phyloP scores from a whole-genome alignment of 1,140 invertebrate genomes.

The Drosophila watanabei region DNA sequence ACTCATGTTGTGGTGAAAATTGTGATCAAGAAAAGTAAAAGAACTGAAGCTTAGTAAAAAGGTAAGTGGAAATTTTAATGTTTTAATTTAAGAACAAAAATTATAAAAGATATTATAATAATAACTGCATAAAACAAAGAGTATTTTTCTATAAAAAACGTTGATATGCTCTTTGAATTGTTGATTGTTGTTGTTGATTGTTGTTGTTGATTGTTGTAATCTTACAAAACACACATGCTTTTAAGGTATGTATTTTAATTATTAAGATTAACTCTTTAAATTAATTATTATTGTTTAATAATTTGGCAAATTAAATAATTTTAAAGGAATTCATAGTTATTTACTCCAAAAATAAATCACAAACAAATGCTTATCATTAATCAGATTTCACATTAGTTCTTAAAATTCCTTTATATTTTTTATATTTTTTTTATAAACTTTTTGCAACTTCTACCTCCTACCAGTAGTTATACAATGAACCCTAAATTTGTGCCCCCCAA shows the following conservation, averaged over 20 bases:
- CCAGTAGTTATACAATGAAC: not conserved
- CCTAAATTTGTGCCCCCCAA: not conserved
- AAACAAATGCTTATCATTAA: not conserved
- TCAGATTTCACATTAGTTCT: too few relatives aligned
- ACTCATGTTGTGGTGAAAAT: not conserved
- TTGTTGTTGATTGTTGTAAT: too few relatives aligned
- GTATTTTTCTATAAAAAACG: not conserved
- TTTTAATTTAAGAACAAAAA: not conserved
- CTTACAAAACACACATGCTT: not conserved
- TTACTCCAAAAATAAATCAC: not conserved
- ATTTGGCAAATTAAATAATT: not conserved
- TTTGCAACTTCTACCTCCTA: constrained; percentile 1
- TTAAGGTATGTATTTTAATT: not conserved
- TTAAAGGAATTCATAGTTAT: too few relatives aligned
- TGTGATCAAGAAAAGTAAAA: not conserved
- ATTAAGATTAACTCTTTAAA: not conserved
- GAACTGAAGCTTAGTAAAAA: too few relatives aligned
- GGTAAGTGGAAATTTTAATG: not conserved
- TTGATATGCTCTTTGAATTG: too few relatives aligned
- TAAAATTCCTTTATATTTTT: not conserved
- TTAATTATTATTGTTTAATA: not conserved
- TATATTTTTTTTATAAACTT: not conserved
- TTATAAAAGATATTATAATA: not conserved
- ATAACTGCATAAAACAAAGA: too few relatives aligned
- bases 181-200: too few relatives aligned